Base-by-base conservation (phyloP, 2,888 invertebrate genomes). In the Lithosia quadra region DNA sequence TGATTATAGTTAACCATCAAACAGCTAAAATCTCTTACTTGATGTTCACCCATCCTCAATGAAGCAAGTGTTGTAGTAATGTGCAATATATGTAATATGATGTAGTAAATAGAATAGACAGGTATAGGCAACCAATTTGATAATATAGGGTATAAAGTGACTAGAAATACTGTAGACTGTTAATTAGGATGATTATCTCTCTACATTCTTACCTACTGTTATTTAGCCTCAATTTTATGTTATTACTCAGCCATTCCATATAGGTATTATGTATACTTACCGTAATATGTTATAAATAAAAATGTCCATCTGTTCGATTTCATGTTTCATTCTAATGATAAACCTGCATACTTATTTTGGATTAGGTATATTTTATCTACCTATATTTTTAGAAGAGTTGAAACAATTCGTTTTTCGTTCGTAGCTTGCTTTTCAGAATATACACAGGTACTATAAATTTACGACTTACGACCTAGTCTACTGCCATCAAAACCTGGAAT, bases 201-300 rank as follows among this genome's bases (percentile, higher is more conserved):
- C 13, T 60, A 60, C 60, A 66, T 60, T 65, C 36, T 28, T 66
- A 67, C 43, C 39, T 43, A 62, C 67, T 57, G 67, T 65, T 65
- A 63, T 22, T 43, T 60, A 68, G 60, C 55, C 43, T 34, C 56
- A 62, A 69, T 58, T 66, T 65, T 59, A 49, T 68, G 60, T 68
- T 68, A 65, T 68, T 43, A 33, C 68, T 33, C 61, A 69, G 61
- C 58, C 69, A 69, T 69, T 69, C 69, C 69, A 69, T 69, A 65
- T 22, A 33, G n/a, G n/a, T n/a, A n/a, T n/a, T 22, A 24, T n/a
- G 61, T 65, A 61, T 68, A 64, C 59, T 36, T 61, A 61, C 49
- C 10, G 34, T 57, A 69, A 34, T 28, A 28, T 62, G 61, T 69
- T 61, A 65, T 62, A 15, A 69, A 65, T 65, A 69, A 69, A 33